Evolutionary conservation across 2,888 invertebrate genomes (phyloP).

Genomic region (Agriopis aurantiaria): DNA sequence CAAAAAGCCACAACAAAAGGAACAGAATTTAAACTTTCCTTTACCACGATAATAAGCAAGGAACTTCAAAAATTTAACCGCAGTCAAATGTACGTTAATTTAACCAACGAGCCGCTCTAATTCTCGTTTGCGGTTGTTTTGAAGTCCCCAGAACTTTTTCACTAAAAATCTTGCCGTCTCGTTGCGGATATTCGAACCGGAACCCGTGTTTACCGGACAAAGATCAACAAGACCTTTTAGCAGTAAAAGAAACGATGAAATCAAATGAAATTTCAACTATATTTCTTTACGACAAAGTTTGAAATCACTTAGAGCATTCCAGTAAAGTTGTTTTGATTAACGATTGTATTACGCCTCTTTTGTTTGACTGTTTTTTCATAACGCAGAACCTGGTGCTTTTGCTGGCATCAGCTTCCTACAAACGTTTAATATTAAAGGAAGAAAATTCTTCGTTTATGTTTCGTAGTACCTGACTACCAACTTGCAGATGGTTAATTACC

Average conservation of each 20-base stretch:
- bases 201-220: slow-evolving; percentile 6
- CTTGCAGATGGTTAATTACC: too few relatives aligned
- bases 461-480: too few relatives aligned
- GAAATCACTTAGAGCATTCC: not conserved
- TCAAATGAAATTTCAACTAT: slow-evolving; percentile 1
- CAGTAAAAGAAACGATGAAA: slow-evolving; percentile 8
- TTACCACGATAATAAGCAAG: not conserved
- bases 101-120: slow-evolving; percentile 15
- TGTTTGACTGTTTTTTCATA: slow-evolving; percentile 24
- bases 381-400: slow-evolving; percentile 11
- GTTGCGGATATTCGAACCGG: slow-evolving; percentile 20
- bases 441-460: not conserved
- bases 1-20: too few relatives aligned
- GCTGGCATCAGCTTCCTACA: slow-evolving; percentile 6
- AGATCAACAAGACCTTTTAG: slow-evolving; percentile 26
- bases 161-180: slow-evolving; percentile 17
- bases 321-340: slow-evolving; percentile 27
- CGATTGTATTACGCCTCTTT: slow-evolving; percentile 26
- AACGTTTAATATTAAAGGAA: slow-evolving; percentile 6
- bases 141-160: slow-evolving; percentile 32
- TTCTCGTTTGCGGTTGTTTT: slow-evolving; percentile 33
- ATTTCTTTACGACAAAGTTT: not conserved
- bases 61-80: slow-evolving; percentile 11
- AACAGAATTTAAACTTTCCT: not conserved
- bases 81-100: slow-evolving; percentile 24